phyloP scores from a whole-genome alignment of 2,797 vertebrate species.

The Anguilla obscura region DNA sequence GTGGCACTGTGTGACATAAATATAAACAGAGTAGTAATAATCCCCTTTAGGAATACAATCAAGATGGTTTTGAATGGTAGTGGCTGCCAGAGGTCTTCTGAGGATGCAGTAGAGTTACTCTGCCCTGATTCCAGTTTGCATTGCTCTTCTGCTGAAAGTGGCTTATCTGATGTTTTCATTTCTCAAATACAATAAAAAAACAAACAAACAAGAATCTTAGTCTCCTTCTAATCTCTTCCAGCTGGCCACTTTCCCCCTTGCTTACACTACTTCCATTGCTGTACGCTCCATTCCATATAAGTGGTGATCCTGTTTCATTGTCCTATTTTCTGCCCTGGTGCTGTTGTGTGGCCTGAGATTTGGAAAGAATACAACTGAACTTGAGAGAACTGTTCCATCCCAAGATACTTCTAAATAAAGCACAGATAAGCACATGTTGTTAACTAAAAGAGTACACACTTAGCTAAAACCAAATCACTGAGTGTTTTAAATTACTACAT shows the following conservation, averaged over 20 bases:
- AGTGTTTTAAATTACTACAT: background rate
- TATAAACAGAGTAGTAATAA: background rate
- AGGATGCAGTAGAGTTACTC: background rate
- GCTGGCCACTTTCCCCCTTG: background rate
- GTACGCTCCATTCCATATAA: background rate
- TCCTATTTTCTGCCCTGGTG: constrained; percentile 15
- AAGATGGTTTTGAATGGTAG: background rate
- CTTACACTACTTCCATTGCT: background rate
- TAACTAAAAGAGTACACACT: background rate
- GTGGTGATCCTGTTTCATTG: background rate
- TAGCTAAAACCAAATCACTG: background rate
- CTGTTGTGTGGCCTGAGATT: background rate
- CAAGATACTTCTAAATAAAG: background rate
- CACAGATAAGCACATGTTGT: background rate
- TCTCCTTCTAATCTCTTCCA: background rate
- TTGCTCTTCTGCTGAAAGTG: background rate
- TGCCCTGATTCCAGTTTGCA: background rate
- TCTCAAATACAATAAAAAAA: background rate
- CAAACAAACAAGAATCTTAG: background rate
- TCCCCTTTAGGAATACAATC: background rate
- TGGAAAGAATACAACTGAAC: background rate
- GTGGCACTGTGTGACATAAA: background rate
- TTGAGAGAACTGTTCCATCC: background rate
- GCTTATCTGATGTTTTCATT: background rate
- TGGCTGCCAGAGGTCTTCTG: background rate